Conservation (phyloP, 1,140 invertebrate species). For the Procambarus clarkii region DNA sequence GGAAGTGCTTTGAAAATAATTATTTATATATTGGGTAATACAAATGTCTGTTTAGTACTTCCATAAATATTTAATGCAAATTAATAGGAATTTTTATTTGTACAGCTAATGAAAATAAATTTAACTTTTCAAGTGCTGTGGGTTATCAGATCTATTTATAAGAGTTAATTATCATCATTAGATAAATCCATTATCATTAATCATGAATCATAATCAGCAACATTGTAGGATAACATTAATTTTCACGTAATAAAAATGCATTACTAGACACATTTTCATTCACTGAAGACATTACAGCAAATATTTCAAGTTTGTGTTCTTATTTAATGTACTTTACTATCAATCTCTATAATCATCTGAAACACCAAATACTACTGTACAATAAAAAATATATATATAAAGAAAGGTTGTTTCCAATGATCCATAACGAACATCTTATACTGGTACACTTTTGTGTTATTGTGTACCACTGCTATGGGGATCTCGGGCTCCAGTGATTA, state of each 20-base stretch:
- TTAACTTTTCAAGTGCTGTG: not conserved
- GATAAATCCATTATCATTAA: constrained; percentile 16
- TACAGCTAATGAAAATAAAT: not conserved
- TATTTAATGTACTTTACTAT: constrained; percentile 21
- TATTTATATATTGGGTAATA: not conserved
- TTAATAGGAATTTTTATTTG: not conserved
- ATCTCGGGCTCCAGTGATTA: too few species aligned
- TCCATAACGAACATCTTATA: not conserved
- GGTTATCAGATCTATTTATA: not conserved
- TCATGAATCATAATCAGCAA: constrained; percentile 18
- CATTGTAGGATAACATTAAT: not conserved
- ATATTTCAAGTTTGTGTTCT: constrained; percentile 15
- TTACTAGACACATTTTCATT: not conserved
- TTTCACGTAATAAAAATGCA: constrained; percentile 8
- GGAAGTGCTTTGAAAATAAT: constrained; percentile 20
- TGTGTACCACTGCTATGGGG: too few species aligned
- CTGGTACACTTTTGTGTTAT: too few species aligned
- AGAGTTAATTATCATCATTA: constrained; percentile 19
- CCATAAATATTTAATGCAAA: not conserved
- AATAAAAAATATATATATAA: not conserved
- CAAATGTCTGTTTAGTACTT: not conserved
- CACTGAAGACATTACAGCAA: not conserved
- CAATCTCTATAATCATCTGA: constrained; percentile 34
- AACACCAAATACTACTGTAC: constrained; percentile 38
- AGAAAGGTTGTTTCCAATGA: not conserved